Conservation (phyloP, 2,113 vertebrate genomes). For the Loxodonta africana region DNA sequence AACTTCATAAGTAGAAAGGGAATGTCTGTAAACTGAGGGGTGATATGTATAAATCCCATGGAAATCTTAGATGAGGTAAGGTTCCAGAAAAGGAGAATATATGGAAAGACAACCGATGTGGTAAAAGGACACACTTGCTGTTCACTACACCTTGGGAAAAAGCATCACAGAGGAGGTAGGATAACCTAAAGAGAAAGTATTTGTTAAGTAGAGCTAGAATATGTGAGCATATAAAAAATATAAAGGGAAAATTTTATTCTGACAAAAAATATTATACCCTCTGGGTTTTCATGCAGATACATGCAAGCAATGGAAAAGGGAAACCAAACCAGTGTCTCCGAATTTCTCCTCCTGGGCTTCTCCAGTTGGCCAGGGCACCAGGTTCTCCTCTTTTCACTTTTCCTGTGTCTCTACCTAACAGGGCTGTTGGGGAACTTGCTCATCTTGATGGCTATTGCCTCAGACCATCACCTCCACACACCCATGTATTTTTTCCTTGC, state of each 20-base stretch:
- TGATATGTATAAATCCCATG: not conserved
- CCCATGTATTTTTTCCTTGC: conserved; percentile 54
- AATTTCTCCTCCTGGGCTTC: conserved; percentile 78
- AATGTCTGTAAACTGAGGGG: not conserved
- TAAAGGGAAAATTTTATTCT: not conserved
- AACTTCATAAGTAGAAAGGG: not conserved
- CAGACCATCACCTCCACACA: conserved; percentile 57
- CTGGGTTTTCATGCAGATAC: conserved; percentile 19
- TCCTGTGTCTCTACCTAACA: conserved; percentile 67
- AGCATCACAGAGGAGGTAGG: not conserved
- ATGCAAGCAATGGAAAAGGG: not conserved
- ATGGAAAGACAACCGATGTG: not conserved
- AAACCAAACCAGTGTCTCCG: conserved; percentile 69
- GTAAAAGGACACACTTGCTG: not conserved
- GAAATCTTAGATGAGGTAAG: not conserved
- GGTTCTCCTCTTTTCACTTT: conserved; percentile 47
- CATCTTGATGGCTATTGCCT: conserved; percentile 65
- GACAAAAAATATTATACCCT: not conserved
- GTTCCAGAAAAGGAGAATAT: not conserved
- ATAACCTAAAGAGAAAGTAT: not conserved
- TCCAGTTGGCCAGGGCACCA: conserved; percentile 20
- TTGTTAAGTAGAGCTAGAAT: not conserved
- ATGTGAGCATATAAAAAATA: not conserved
- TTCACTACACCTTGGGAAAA: not conserved
- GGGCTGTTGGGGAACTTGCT: conserved; percentile 71